phyloP scores from a whole-genome alignment of 2,113 vertebrate species.

The Struthidea cinerea region DNA sequence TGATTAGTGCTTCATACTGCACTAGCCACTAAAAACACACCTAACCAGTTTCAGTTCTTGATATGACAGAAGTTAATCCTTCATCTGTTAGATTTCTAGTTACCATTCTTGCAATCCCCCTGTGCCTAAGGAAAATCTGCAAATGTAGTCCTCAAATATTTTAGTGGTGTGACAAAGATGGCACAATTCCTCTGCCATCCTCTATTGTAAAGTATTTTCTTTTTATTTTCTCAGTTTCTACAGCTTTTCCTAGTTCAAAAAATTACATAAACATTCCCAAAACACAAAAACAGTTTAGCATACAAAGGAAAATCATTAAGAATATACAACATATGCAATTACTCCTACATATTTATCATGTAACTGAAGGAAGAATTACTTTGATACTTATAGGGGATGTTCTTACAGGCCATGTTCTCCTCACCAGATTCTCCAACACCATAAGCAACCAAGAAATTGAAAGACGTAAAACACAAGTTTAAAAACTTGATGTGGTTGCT shows the following conservation, averaged over 20 bases:
- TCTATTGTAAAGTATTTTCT: neutral
- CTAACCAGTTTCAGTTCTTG: neutral
- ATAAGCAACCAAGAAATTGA: neutral
- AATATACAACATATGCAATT: neutral
- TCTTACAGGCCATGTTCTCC: neutral
- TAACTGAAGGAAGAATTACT: neutral
- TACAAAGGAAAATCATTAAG: neutral
- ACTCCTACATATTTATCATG: neutral
- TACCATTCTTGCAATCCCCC: neutral
- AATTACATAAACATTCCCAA: neutral
- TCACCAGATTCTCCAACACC: neutral
- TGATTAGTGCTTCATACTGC: neutral
- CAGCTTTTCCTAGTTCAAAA: neutral
- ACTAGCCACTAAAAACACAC: neutral
- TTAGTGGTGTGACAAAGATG: neutral
- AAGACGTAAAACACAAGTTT: neutral
- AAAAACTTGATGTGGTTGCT: neutral
- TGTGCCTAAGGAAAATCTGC: neutral
- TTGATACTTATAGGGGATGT: accelerated
- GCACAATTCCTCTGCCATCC: neutral
- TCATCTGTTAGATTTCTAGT: neutral
- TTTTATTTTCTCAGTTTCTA: neutral
- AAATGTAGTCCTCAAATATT: neutral
- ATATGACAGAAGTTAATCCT: neutral
- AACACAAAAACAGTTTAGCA: neutral